phyloP scores from a whole-genome alignment of 1,140 invertebrate species.

The Choristoneura fumiferana region DNA sequence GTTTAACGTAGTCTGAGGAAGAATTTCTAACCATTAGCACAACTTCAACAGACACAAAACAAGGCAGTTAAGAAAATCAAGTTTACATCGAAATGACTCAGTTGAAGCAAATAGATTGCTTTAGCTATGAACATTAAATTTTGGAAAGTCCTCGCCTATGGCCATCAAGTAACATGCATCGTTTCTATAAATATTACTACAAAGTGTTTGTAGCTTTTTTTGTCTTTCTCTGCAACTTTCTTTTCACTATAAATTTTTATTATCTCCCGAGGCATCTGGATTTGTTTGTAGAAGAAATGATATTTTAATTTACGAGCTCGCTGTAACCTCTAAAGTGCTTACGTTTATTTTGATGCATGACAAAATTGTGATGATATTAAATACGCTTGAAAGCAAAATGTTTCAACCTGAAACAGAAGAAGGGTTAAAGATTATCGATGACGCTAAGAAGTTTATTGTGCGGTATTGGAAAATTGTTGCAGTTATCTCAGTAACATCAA shows the following conservation, averaged over 20 bases:
- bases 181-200: slow-evolving; percentile 40
- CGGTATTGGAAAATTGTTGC: slow-evolving; percentile 51
- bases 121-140: slow-evolving; percentile 42
- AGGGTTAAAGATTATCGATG: slow-evolving; percentile 35
- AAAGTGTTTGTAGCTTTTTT: slow-evolving; percentile 36
- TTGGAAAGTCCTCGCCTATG: slow-evolving; percentile 49
- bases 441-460: slow-evolving; percentile 47
- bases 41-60: background rate
- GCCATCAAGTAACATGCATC: slow-evolving; percentile 25
- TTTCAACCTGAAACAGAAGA: slow-evolving; percentile 45
- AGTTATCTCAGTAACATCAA: slow-evolving; percentile 36
- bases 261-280: slow-evolving; percentile 46
- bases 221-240: slow-evolving; percentile 32
- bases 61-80: background rate
- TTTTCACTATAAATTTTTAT: slow-evolving; percentile 49
- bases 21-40: background rate
- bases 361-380: slow-evolving; percentile 41
- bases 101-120: slow-evolving; percentile 40
- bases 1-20: background rate
- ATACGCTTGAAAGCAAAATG: slow-evolving; percentile 44
- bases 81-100: background rate
- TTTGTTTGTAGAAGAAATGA: slow-evolving; percentile 46
- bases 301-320: slow-evolving; percentile 51
- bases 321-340: slow-evolving; percentile 46
- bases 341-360: slow-evolving; percentile 40